Evolutionary conservation across 2,888 invertebrate genomes (phyloP).

Genomic region (Zhuqinia jingwanae): DNA sequence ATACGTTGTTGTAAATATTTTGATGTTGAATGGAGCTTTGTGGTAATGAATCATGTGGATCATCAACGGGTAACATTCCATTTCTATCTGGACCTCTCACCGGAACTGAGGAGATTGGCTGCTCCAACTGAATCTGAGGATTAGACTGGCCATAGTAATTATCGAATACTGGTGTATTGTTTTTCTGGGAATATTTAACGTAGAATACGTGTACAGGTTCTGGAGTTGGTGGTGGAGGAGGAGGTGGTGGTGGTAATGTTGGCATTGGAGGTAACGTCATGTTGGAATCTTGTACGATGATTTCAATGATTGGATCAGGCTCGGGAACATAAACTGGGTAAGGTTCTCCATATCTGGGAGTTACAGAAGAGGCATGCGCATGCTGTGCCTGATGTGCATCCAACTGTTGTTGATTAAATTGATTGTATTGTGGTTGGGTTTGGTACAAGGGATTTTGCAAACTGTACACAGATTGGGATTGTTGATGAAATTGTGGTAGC

Average conservation of each 20-base stretch:
- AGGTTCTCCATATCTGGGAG: conserved; percentile 64
- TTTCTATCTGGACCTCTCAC: conserved; percentile 73
- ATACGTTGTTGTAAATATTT: conserved; percentile 20
- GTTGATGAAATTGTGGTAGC: conserved; percentile 44
- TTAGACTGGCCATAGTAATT: conserved; percentile 62
- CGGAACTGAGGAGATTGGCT: conserved; percentile 75
- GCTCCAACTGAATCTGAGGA: conserved; percentile 76
- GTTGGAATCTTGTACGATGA: conserved; percentile 94
- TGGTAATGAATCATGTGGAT: conserved; percentile 18
- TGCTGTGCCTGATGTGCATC: conserved; percentile 18
- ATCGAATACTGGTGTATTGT: conserved; percentile 84
- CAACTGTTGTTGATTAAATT: conserved; percentile 7
- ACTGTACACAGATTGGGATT: background rate
- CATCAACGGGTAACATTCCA: conserved; percentile 55
- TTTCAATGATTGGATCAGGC: conserved; percentile 92
- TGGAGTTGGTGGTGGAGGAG: conserved; percentile 84
- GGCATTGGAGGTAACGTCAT: conserved; percentile 87
- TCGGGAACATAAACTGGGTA: conserved; percentile 77
- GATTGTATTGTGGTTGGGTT: conserved; percentile 25
- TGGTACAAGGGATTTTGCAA: conserved; percentile 16
- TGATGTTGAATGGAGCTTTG: conserved; percentile 58
- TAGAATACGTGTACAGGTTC: conserved; percentile 95
- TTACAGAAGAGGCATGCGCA: conserved; percentile 13
- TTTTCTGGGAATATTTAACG: conserved; percentile 89
- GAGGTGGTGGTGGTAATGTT: conserved; percentile 82